Conservation (phyloP, 1,140 invertebrate species). For the Formica selysi region DNA sequence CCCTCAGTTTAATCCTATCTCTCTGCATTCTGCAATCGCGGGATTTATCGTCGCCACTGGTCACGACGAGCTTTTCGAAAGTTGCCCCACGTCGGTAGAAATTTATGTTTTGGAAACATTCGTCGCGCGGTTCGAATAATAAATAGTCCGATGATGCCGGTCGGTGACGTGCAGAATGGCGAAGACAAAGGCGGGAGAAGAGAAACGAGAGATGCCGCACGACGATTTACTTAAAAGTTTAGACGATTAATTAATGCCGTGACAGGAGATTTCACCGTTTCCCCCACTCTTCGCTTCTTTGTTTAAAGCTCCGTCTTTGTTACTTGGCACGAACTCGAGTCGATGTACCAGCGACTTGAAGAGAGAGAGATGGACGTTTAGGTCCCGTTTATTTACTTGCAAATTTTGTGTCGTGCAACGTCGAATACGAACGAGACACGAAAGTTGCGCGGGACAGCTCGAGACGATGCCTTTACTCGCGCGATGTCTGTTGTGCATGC, state of each 20-base stretch:
- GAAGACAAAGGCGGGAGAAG: slow-evolving; percentile 34
- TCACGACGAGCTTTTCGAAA: slow-evolving; percentile 38
- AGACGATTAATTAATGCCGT: slow-evolving; percentile 81
- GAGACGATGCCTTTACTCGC: not conserved
- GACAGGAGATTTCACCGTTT: slow-evolving; percentile 55
- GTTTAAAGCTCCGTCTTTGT: slow-evolving; percentile 67
- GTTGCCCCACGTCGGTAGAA: slow-evolving; percentile 51
- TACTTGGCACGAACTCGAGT: slow-evolving; percentile 62
- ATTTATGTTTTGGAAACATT: slow-evolving; percentile 68
- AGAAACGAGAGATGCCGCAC: slow-evolving; percentile 11
- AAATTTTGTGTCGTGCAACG: slow-evolving; percentile 65
- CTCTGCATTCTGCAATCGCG: slow-evolving; percentile 25
- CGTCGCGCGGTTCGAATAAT: slow-evolving; percentile 49
- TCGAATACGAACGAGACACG: slow-evolving; percentile 55
- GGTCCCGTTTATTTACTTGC: slow-evolving; percentile 71
- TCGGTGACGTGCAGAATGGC: slow-evolving; percentile 60
- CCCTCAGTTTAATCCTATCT: slow-evolving; percentile 37
- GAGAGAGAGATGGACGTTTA: slow-evolving; percentile 64
- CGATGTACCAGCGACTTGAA: not conserved
- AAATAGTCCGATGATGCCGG: slow-evolving; percentile 60
- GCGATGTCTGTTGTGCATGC: slow-evolving; percentile 29
- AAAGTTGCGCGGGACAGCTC: slow-evolving; percentile 52
- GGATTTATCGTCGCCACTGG: slow-evolving; percentile 20
- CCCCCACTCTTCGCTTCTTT: slow-evolving; percentile 36
- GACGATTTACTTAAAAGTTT: slow-evolving; percentile 80